phyloP scores from a whole-genome alignment of 2,113 vertebrate species.

The Sus scrofa region DNA sequence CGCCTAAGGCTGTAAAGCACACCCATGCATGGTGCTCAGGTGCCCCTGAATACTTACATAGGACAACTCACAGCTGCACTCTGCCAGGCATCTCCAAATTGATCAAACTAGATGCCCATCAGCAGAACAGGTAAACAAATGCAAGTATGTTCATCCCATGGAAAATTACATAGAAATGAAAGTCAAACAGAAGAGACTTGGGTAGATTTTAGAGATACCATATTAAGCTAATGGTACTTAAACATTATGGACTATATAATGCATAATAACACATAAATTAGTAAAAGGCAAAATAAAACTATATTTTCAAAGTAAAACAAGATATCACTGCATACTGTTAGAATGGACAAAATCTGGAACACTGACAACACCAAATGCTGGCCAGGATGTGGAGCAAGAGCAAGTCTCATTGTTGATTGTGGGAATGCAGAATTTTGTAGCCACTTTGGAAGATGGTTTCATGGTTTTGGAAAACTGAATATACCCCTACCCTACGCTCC shows the following conservation, averaged over 20 bases:
- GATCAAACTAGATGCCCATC: no score
- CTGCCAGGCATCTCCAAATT: not conserved
- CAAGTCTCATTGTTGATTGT: no score
- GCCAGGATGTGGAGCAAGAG: rapidly evolving
- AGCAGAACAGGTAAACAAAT: no score
- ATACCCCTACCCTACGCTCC: not conserved
- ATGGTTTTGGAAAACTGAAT: not conserved
- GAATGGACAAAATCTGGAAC: no score
- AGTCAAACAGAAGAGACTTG: no score
- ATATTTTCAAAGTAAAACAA: not conserved
- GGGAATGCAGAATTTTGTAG: rapidly evolving
- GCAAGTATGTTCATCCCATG: no score
- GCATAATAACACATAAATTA: no score
- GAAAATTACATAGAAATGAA: no score
- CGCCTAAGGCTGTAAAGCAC: not conserved
- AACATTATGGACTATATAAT: not conserved
- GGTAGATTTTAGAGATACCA: no score
- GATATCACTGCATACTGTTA: not conserved
- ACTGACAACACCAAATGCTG: no score
- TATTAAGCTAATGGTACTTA: not conserved
- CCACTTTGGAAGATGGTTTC: not conserved
- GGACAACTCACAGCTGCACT: not conserved
- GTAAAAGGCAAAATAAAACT: not conserved
- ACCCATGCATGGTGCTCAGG: no score
- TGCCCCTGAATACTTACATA: not conserved